Evolutionary conservation across 2,113 vertebrate species (phyloP).

Genomic region (Psilopsiagon aymara): DNA sequence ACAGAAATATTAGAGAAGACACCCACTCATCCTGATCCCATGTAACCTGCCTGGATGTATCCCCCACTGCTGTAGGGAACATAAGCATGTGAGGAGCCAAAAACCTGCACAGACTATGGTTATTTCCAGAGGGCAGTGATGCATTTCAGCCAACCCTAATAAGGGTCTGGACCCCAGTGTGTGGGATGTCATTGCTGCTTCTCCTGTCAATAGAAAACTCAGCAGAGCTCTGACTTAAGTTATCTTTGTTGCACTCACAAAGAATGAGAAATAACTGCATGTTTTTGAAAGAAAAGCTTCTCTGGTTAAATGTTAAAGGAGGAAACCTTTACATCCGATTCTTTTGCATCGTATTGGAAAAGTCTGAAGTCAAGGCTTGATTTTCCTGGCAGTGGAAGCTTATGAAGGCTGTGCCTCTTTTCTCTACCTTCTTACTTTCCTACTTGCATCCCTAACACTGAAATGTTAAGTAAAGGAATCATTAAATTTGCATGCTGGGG

Average conservation of each 20-base stretch:
- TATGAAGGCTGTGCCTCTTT: not conserved
- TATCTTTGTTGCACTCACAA: not conserved
- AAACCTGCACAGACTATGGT: accelerated
- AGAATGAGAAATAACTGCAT: not conserved
- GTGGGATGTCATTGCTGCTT: not conserved
- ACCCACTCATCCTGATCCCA: not conserved
- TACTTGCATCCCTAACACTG: not conserved
- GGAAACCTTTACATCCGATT: not conserved
- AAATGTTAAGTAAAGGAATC: not conserved
- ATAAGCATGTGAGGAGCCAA: not conserved
- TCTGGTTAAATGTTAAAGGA: not conserved
- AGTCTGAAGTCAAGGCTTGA: not conserved
- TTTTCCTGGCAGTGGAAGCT: not conserved
- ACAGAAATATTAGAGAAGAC: not conserved
- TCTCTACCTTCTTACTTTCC: not conserved
- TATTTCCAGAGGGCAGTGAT: not conserved
- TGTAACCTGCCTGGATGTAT: not conserved
- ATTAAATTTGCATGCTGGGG: not conserved
- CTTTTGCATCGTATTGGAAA: not conserved
- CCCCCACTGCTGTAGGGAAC: not conserved
- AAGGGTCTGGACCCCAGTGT: not conserved
- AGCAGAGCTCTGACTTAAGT: not conserved
- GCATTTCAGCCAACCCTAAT: not conserved
- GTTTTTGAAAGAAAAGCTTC: not conserved
- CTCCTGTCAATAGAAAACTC: not conserved